These are phyloP conservation scores for Liparis tanakae DNA, from an alignment of 2,797 vertebrate genomes.

Conservation along the genomic window DNA sequence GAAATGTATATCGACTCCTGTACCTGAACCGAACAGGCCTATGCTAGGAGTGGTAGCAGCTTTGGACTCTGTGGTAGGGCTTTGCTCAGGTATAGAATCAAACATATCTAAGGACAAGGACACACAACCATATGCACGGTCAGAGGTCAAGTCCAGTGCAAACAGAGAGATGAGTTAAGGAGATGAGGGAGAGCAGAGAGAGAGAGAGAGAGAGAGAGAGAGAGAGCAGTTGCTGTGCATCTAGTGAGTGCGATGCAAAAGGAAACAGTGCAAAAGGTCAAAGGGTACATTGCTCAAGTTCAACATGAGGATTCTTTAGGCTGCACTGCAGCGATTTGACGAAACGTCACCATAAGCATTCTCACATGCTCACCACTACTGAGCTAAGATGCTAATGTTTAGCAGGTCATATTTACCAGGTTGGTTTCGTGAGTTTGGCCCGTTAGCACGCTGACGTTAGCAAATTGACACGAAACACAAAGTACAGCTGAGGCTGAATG, in stretches of 20 bases:
- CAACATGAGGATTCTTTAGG: background rate
- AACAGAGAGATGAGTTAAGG: slow-evolving; percentile 65
- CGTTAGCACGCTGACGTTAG: background rate
- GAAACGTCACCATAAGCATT: background rate
- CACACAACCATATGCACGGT: slow-evolving; percentile 88
- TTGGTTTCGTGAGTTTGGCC: background rate
- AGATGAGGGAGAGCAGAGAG: slow-evolving; percentile 56
- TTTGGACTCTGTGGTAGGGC: slow-evolving; percentile 92
- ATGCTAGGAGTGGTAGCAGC: slow-evolving; percentile 96
- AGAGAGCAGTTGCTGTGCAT: slow-evolving; percentile 52
- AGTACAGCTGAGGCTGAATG: background rate
- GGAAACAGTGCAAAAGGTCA: slow-evolving; percentile 57
- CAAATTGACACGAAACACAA: background rate
- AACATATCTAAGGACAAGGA: slow-evolving; percentile 99
- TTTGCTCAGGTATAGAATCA: slow-evolving; percentile 95
- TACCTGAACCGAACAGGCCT: slow-evolving; percentile 99
- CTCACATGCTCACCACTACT: background rate
- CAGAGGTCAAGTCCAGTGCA: slow-evolving; percentile 77
- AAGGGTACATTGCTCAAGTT: slow-evolving; percentile 53
- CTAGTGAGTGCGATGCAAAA: slow-evolving; percentile 62
- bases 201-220: slow-evolving; percentile 59
- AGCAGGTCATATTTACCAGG: background rate
- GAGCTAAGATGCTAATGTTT: background rate
- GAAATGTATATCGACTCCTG: slow-evolving; percentile 82
- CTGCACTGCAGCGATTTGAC: background rate